A percentile compares a stretch with the other conserved stretches of the same genome.
phyloP scores from a whole-genome alignment of 2,797 vertebrate species.

The Aplochiton taeniatus region DNA sequence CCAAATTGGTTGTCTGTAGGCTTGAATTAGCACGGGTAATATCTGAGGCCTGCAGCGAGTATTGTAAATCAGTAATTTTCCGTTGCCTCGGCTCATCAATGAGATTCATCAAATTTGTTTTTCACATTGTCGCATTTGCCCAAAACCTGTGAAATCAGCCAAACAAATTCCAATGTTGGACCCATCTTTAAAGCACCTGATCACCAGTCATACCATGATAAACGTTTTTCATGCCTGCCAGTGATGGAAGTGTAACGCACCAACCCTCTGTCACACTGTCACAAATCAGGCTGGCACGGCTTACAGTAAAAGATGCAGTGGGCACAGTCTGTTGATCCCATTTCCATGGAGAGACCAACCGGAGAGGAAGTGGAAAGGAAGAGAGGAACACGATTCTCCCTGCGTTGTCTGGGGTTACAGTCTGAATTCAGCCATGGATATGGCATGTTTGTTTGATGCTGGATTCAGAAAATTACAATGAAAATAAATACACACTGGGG shows the following conservation, averaged over 20 bases:
- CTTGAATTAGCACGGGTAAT: conserved; percentile 46
- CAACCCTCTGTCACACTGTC: conserved; percentile 20
- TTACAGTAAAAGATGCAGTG: conserved; percentile 62
- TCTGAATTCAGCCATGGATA: too few relatives aligned
- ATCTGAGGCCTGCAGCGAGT: conserved; percentile 48
- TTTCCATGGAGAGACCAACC: conserved; percentile 45
- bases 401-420: background rate
- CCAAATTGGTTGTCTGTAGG: conserved; percentile 14
- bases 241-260: background rate
- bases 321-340: conserved; percentile 40
- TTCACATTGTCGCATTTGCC: conserved; percentile 11
- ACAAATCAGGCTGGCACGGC: conserved; percentile 53
- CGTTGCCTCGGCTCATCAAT: background rate
- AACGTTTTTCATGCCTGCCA: background rate
- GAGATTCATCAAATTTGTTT: conserved; percentile 30
- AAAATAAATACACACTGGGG: too few relatives aligned
- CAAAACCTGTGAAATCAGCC: background rate
- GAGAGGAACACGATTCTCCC: conserved; percentile 29
- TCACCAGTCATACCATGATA: conserved; percentile 35
- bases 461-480: too few relatives aligned
- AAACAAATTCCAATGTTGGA: too few relatives aligned
- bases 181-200: background rate
- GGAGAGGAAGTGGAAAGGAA: conserved; percentile 30
- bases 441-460: too few relatives aligned
- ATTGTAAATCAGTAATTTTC: conserved; percentile 43